phyloP scores from a whole-genome alignment of 2,888 invertebrate species.

The Calliphora vomitoria region DNA sequence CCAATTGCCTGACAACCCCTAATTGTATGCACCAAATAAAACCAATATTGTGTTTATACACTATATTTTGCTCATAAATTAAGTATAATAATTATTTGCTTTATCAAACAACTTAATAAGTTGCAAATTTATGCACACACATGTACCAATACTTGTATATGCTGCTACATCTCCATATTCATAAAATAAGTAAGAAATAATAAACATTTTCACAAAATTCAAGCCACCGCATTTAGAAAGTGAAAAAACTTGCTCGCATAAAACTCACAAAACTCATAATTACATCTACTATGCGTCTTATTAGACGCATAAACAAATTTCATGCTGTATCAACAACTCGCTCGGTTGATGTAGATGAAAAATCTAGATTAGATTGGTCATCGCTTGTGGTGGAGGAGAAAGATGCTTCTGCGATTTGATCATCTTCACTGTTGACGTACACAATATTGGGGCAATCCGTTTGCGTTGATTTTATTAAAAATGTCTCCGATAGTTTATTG shows the following conservation, averaged over 20 bases:
- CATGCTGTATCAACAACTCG: constrained; percentile 77
- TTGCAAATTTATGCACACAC: background rate
- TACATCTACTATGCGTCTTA: constrained; percentile 78
- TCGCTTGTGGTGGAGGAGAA: background rate
- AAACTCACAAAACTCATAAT: constrained; percentile 76
- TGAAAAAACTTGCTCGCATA: constrained; percentile 38
- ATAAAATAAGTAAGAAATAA: background rate
- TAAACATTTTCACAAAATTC: background rate
- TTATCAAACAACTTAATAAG: background rate
- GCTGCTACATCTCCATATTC: background rate
- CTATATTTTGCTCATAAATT: background rate
- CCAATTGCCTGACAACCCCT: background rate
- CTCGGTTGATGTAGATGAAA: constrained; percentile 73
- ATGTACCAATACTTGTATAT: background rate
- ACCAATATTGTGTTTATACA: background rate
- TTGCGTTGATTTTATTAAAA: constrained; percentile 79
- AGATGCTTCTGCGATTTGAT: constrained; percentile 47
- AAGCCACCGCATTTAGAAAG: background rate
- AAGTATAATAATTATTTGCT: background rate
- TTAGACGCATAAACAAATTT: constrained; percentile 79
- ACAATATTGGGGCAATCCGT: constrained; percentile 76
- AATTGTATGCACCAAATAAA: background rate
- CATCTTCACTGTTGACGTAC: background rate
- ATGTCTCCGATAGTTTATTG: constrained; percentile 77
- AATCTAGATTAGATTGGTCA: constrained; percentile 64